Percentiles rank a stretch among this genome's conserved stretches.
phyloP scores from a whole-genome alignment of 2,797 vertebrate genomes.

The Sarcoramphus papa region DNA sequence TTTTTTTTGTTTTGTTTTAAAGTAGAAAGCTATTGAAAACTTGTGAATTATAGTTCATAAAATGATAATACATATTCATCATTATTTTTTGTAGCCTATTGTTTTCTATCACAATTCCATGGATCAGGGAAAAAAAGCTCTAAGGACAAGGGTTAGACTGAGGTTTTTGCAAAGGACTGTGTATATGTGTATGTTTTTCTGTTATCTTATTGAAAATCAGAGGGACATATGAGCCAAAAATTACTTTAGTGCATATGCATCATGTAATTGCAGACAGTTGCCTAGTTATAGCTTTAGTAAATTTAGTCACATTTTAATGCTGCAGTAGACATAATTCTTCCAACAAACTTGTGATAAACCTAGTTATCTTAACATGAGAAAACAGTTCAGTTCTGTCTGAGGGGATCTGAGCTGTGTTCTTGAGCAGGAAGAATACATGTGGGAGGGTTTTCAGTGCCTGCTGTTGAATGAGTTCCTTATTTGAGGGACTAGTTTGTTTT shows the following conservation, averaged over 20 bases:
- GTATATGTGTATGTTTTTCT: background rate
- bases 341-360: background rate
- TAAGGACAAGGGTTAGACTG: background rate
- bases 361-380: background rate
- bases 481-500: background rate
- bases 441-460: background rate
- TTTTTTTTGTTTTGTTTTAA: background rate
- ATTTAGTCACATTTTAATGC: background rate
- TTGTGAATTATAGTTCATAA: background rate
- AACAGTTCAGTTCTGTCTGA: background rate
- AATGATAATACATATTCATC: background rate
- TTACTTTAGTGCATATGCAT: background rate
- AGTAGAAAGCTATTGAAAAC: background rate
- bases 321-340: background rate
- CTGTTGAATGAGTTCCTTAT: background rate
- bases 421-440: background rate
- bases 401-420: background rate
- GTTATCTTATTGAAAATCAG: background rate
- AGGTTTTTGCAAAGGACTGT: background rate
- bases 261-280: background rate
- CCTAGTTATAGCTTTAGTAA: background rate
- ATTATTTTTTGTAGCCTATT: background rate
- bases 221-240: background rate
- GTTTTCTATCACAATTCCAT: background rate
- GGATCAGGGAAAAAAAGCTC: background rate